Base-by-base conservation (phyloP, 2,888 invertebrate species). In the Priocnemis perturbator region DNA sequence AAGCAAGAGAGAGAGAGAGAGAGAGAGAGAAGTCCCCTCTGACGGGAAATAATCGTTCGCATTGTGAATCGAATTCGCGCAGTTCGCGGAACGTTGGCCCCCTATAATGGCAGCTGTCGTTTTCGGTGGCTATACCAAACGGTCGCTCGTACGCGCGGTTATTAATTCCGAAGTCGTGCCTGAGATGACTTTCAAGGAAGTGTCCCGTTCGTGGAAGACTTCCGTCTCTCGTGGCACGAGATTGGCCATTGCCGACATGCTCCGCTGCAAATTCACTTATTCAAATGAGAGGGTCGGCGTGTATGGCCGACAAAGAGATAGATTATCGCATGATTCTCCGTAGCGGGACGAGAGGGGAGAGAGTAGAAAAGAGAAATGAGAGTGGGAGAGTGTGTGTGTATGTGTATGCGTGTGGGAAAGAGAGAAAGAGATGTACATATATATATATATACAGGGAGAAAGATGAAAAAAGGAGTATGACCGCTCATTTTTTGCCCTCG, bases 321-420 rank as follows among this genome's bases (percentile, higher is more conserved):
- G 53, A 63, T 63, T 63, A 63, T 63, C 63, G 53, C 60, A 21
- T 53, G 55, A 53, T 63, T 63, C 63, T 37, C 23, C 63, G 63
- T 63, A 63, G n/a, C 20, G 63, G 3, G 53, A 53, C 20, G 26
- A 44, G 26, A 62, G 48, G 20, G 59, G 59, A 20, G 30, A 48
- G n/a, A 60, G 20, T 5, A 30, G 26, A 57, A 57, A n/a, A 19
- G 47, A 17, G 7, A 15, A 7, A 47, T 2, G 47, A 47, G 9
- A 47, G 47, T 7, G 47, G 26, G 5, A 5, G 26, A 26, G 26
- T 5, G 26, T 26, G 5, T 5, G 26, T 5, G 26, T 26, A 2
- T 26, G 26, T 26, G 5, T 26, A n/a, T n/a, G n/a, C n/a, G 26
- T 2, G 37, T 37, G 37, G 7, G 37, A 37, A 11, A 37, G 37